Percentiles rank a stretch among this genome's conserved stretches.
These are phyloP conservation scores for Berghia stephanieae DNA, from an alignment of 1,140 invertebrate species.

Conservation along the genomic window DNA sequence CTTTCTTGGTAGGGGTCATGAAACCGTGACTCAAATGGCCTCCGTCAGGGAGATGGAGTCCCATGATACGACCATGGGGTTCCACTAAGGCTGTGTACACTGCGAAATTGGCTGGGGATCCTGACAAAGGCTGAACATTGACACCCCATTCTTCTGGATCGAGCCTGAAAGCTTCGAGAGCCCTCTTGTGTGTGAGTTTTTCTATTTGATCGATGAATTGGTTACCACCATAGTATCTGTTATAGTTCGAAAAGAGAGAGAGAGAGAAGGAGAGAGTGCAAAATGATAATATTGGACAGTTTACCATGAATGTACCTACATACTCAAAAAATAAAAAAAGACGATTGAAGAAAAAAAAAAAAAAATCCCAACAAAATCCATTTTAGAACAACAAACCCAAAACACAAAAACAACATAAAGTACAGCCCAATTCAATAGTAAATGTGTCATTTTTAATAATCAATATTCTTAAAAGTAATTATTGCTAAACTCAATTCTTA, in stretches of 20 bases:
- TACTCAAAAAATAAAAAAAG: conserved; percentile 15
- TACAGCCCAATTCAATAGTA: too few species aligned
- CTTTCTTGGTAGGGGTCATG: conserved; percentile 88
- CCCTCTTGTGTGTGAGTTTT: conserved; percentile 84
- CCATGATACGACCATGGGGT: conserved; percentile 98
- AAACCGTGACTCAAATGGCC: conserved; percentile 95
- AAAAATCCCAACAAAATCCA: too few species aligned
- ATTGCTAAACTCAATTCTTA: too few species aligned
- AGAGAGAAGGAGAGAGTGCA: too few species aligned
- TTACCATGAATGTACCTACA: too few species aligned
- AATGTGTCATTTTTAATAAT: too few species aligned
- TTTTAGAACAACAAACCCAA: too few species aligned
- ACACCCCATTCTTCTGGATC: conserved; percentile 91
- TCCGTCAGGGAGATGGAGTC: conserved; percentile 92
- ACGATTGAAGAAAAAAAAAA: not conserved
- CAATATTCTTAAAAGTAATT: too few species aligned
- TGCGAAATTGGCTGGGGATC: conserved; percentile 98
- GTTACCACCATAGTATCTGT: conserved; percentile 94
- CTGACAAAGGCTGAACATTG: conserved; percentile 97
- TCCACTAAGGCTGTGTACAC: conserved; percentile 74
- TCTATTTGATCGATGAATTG: conserved; percentile 96
- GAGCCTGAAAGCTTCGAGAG: conserved; percentile 86
- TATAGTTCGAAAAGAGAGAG: conserved; percentile 43
- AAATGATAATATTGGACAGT: too few species aligned
- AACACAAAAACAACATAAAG: too few species aligned